Base-by-base conservation (phyloP, 2,888 invertebrate genomes). In the Ormyrus rosae region DNA sequence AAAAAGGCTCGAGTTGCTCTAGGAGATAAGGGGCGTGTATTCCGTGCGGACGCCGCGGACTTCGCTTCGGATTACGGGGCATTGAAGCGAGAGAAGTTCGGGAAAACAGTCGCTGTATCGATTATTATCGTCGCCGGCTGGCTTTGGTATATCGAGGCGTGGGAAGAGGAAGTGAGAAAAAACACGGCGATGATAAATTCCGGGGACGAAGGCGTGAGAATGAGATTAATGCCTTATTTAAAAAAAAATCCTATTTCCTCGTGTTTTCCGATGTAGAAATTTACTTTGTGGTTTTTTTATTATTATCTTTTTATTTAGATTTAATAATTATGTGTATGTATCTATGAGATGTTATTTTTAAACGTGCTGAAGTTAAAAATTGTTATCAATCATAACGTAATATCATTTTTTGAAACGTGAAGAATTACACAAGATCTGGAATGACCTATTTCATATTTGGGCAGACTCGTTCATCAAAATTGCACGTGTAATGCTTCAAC, bases 121-220 rank as follows among this genome's bases (percentile, higher is more conserved):
- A 65, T 60, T 51, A n/a, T 13, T 64, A 51, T 65, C 51, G 53
- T 11, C 6, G 48, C 50, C 34, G 63, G n/a, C 7, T 8, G 0
- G 6, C 50, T 45, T 5, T n/a, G 11, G 6, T 8, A 34, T 61
- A 34, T 61, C 11, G 69, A 67, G 60, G 48, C 67, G 67, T 72
- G 67, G 72, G 60, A 72, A 78, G 78, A 72, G 72, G 67, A 68
- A 78, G 67, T 61, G 51, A 34, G 46, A 78, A 65, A 71, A 78
- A 50, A 48, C 13, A 61, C 48, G 8, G 10, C 9, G 6, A 51
- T 19, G 77, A 70, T 77, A 64, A 58, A 56, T 34, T 56, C 8
- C 6, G 50, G 19, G 19, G 50, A 51, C 34, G 46, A 69, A 45
- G 34, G 50, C 13, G 46, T 8, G 67, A 8, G 68, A 46, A 55